phyloP scores from a whole-genome alignment of 1,140 invertebrate genomes.

The Belonocnema kinseyi region DNA sequence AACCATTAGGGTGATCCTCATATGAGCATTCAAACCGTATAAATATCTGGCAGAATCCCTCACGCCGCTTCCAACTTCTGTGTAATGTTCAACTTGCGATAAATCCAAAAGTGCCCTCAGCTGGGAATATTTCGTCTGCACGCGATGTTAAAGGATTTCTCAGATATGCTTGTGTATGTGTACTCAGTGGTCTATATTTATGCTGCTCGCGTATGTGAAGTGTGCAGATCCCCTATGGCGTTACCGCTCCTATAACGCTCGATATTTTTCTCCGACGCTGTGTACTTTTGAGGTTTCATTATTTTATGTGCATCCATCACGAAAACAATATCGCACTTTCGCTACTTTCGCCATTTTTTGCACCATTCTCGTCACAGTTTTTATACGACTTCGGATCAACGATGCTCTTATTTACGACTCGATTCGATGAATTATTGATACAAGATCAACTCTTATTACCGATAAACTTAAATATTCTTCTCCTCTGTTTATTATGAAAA shows the following conservation, averaged over 20 bases:
- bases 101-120: slow-evolving; percentile 65
- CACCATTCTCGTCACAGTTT: slow-evolving; percentile 37
- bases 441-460: neutral
- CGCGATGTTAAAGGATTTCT: slow-evolving; percentile 8
- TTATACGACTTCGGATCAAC: slow-evolving; percentile 41
- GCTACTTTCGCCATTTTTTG: slow-evolving; percentile 50
- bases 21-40: slow-evolving; percentile 67
- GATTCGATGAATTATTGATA: slow-evolving; percentile 60
- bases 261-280: slow-evolving; percentile 64
- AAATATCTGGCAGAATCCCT: slow-evolving; percentile 72
- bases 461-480: neutral
- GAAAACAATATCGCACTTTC: slow-evolving; percentile 66
- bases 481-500: too few relatives aligned
- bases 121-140: slow-evolving; percentile 56
- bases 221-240: slow-evolving; percentile 64
- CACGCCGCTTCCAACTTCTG: slow-evolving; percentile 73
- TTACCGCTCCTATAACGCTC: slow-evolving; percentile 67
- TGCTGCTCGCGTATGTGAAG: slow-evolving; percentile 49
- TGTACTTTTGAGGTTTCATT: slow-evolving; percentile 69
- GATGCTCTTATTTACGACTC: slow-evolving; percentile 39
- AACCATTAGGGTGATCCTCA: slow-evolving; percentile 66
- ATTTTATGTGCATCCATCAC: slow-evolving; percentile 72
- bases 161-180: neutral
- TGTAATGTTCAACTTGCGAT: slow-evolving; percentile 72
- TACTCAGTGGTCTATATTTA: slow-evolving; percentile 59